phyloP scores from a whole-genome alignment of 2,113 vertebrate species.

The Bos indicus region DNA sequence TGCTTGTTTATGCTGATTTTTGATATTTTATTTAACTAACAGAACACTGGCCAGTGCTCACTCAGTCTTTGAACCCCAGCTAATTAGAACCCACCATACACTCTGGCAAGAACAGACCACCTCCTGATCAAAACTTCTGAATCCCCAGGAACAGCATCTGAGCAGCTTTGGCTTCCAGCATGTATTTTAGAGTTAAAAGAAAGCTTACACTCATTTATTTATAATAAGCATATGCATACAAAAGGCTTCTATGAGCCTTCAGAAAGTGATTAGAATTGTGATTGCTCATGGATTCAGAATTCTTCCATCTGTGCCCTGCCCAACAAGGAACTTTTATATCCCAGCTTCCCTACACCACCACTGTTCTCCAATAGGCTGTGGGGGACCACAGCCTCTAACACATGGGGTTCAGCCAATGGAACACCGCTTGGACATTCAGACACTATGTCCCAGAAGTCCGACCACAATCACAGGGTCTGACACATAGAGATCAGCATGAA shows the following conservation, averaged over 20 bases:
- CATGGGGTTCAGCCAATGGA: neutral
- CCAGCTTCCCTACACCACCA: neutral
- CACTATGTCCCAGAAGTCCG: neutral
- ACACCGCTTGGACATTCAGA: rapidly evolving
- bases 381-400: neutral
- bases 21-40: conserved; percentile 48
- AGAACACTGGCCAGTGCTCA: neutral
- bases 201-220: conserved; percentile 46
- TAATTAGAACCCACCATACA: conserved; percentile 47
- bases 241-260: conserved; percentile 41
- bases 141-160: neutral
- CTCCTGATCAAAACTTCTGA: conserved; percentile 55
- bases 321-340: neutral
- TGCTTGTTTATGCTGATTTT: conserved; percentile 35
- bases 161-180: conserved; percentile 26
- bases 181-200: conserved; percentile 55
- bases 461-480: neutral
- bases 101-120: conserved; percentile 40
- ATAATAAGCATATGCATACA: conserved; percentile 52
- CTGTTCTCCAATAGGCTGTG: neutral
- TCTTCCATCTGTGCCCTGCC: neutral
- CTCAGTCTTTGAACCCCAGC: conserved; percentile 49
- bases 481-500: neutral
- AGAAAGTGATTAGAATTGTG: conserved; percentile 23
- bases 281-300: neutral